phyloP scores from a whole-genome alignment of 2,797 vertebrate genomes.

The Clarias pachynema region DNA sequence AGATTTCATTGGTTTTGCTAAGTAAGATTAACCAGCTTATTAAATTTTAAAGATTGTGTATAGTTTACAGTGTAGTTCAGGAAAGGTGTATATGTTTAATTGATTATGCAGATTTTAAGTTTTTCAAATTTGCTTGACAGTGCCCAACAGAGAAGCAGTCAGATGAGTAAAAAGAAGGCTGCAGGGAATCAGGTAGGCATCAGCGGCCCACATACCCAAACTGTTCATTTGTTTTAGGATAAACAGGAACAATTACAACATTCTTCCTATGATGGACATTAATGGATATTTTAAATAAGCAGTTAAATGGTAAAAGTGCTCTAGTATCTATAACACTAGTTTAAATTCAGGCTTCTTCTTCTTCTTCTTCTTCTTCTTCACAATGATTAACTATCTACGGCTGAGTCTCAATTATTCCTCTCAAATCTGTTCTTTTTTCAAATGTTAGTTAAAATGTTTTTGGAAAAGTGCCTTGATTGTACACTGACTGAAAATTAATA shows the following conservation, averaged over 20 bases:
- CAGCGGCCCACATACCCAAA: constrained; percentile 10
- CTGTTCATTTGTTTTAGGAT: neutral
- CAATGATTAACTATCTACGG: neutral
- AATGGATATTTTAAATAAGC: neutral
- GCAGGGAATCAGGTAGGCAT: constrained; percentile 88
- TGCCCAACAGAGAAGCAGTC: constrained; percentile 88
- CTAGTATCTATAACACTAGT: neutral
- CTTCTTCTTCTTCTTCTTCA: too few species aligned
- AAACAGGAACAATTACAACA: neutral
- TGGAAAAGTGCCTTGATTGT: neutral
- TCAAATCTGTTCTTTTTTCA: neutral
- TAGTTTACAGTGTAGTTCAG: neutral
- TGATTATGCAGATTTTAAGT: neutral
- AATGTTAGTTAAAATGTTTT: too few species aligned
- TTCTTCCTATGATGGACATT: neutral
- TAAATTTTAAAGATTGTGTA: neutral
- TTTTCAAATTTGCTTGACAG: constrained; percentile 40
- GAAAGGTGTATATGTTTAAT: neutral
- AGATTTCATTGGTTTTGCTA: constrained; percentile 97
- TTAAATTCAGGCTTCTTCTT: neutral
- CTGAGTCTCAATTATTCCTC: neutral
- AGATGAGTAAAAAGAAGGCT: constrained; percentile 91
- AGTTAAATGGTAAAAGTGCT: neutral
- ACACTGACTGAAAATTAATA: neutral
- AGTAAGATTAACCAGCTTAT: constrained; percentile 76